These are phyloP conservation scores for Egretta garzetta DNA, from an alignment of 2,113 vertebrate genomes.

Conservation along the genomic window DNA sequence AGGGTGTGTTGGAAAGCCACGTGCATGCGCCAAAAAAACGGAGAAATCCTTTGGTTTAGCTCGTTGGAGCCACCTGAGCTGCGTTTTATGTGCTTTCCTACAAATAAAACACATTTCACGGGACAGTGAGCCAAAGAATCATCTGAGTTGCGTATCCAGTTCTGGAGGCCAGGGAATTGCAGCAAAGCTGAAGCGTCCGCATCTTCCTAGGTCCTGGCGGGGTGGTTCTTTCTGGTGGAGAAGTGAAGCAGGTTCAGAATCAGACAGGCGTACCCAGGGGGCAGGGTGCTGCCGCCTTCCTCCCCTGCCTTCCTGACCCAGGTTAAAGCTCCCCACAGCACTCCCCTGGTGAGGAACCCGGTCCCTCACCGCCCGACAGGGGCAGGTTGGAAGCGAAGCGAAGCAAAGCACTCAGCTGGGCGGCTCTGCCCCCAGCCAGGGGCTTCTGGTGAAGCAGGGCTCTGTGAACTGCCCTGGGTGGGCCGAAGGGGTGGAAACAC, in stretches of 20 bases:
- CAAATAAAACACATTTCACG: background rate
- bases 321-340: background rate
- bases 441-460: rapidly evolving
- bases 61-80: background rate
- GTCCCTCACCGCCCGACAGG: background rate
- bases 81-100: background rate
- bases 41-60: background rate
- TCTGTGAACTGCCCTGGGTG: background rate
- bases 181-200: background rate
- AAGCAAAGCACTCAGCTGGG: background rate
- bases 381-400: background rate
- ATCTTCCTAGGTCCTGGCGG: slow-evolving; percentile 20
- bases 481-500: background rate
- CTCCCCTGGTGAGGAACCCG: background rate
- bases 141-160: background rate
- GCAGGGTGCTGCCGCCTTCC: background rate
- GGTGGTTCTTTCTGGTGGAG: slow-evolving; percentile 14
- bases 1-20: background rate
- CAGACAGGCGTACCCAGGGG: background rate
- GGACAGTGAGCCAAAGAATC: background rate
- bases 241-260: background rate
- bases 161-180: background rate
- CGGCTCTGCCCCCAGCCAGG: background rate
- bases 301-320: rapidly evolving
- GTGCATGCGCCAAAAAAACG: background rate